A percentile compares a stretch with the other conserved stretches of the same genome.
Conservation (phyloP, 2,797 vertebrate species). For the Anabas testudineus region DNA sequence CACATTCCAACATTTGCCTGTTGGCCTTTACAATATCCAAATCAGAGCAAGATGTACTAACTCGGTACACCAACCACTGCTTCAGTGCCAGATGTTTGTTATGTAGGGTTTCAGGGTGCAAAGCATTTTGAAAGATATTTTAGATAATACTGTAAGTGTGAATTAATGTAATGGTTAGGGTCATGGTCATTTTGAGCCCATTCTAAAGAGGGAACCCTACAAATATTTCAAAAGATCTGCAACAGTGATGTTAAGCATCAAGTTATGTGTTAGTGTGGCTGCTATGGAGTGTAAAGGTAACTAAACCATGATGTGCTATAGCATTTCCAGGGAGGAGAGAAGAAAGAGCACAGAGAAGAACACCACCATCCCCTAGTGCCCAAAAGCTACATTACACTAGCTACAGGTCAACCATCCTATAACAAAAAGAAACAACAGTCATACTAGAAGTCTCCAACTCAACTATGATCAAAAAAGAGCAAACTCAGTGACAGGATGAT, state of each 20-base stretch:
- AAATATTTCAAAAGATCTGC: constrained; percentile 64
- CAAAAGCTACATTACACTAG: constrained; percentile 74
- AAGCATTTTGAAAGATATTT: constrained; percentile 68
- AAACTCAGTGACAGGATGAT: constrained; percentile 84
- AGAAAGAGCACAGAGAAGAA: constrained; percentile 83
- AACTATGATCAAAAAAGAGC: constrained; percentile 80
- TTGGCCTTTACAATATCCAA: background rate
- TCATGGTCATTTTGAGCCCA: constrained; percentile 63
- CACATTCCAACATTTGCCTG: background rate
- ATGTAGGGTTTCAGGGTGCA: constrained; percentile 67
- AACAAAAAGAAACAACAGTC: constrained; percentile 67
- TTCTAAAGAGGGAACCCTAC: constrained; percentile 63
- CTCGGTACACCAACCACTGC: constrained; percentile 28
- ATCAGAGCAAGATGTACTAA: constrained; percentile 26
- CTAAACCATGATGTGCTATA: constrained; percentile 68
- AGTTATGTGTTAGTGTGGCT: constrained; percentile 79
- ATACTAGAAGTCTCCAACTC: constrained; percentile 79
- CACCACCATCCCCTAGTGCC: constrained; percentile 76
- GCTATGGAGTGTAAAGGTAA: constrained; percentile 62
- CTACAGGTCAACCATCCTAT: constrained; percentile 75
- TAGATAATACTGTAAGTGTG: constrained; percentile 55
- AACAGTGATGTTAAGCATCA: constrained; percentile 75
- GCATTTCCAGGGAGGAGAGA: constrained; percentile 75
- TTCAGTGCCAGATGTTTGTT: constrained; percentile 60
- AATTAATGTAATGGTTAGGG: constrained; percentile 76